Percentiles rank a stretch among this genome's conserved stretches.
These are phyloP conservation scores for Tetrao urogallus DNA, from an alignment of 2,113 vertebrate species.

Conservation along the genomic window DNA sequence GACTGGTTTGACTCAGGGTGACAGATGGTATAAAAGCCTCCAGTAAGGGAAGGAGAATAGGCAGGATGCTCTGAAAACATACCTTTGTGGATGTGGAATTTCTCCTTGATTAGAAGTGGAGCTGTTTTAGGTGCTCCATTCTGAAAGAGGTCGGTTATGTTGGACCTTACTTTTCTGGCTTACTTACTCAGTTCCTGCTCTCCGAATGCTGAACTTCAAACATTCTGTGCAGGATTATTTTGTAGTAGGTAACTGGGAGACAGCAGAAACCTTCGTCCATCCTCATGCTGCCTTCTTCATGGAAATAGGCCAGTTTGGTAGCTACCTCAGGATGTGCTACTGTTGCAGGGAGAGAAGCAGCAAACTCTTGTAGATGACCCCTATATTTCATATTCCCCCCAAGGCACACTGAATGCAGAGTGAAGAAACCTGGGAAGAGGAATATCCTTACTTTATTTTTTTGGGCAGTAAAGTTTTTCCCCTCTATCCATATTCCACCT, in stretches of 20 bases:
- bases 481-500: background rate
- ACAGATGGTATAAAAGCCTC: background rate
- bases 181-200: background rate
- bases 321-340: background rate
- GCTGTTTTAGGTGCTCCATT: background rate
- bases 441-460: background rate
- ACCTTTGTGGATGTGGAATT: background rate
- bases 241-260: background rate
- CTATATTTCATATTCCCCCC: background rate
- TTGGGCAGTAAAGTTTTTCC: background rate
- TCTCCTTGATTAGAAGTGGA: background rate
- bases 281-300: no score
- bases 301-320: background rate
- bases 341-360: background rate
- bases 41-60: background rate
- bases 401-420: background rate
- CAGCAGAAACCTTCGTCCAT: background rate
- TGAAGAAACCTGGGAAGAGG: background rate
- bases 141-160: background rate
- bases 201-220: background rate
- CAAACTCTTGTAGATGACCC: background rate
- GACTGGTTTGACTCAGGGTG: background rate
- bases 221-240: background rate
- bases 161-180: background rate
- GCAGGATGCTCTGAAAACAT: background rate